Evolutionary conservation across 2,797 vertebrate species (phyloP).

Genomic region (Phataginus tricuspis): DNA sequence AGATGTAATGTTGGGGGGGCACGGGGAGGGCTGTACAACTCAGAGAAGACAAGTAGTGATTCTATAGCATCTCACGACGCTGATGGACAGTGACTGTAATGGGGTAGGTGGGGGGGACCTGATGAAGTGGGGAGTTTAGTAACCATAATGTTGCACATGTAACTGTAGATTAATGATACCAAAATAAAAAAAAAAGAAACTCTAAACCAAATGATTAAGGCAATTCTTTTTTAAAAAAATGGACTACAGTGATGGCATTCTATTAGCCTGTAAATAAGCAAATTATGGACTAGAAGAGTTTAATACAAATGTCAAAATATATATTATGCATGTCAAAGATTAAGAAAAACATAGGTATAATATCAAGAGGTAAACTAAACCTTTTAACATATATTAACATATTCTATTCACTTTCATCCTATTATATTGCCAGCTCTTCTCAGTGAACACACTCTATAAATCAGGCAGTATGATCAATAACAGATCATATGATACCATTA

Average conservation of each 20-base stretch:
- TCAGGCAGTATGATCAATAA: not conserved
- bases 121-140: no score
- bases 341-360: not conserved
- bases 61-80: no score
- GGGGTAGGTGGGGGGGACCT: no score
- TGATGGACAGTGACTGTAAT: no score
- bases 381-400: not conserved
- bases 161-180: no score
- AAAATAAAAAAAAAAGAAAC: no score
- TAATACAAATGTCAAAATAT: not conserved
- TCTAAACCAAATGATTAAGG: not conserved
- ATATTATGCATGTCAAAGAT: not conserved
- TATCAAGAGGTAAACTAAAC: not conserved
- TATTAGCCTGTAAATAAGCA: slow-evolving; percentile 37
- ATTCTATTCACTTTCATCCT: not conserved
- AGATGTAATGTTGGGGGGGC: no score
- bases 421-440: not conserved
- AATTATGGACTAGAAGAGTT: not conserved
- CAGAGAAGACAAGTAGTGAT: no score
- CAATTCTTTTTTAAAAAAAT: not conserved
- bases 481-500: not conserved
- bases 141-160: no score
- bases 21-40: no score
- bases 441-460: not conserved
- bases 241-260: not conserved